A percentile compares a stretch with the other conserved stretches of the same genome.
These are phyloP conservation scores for Pollimyrus isidori DNA, from an alignment of 2,113 vertebrate genomes.

Conservation along the genomic window DNA sequence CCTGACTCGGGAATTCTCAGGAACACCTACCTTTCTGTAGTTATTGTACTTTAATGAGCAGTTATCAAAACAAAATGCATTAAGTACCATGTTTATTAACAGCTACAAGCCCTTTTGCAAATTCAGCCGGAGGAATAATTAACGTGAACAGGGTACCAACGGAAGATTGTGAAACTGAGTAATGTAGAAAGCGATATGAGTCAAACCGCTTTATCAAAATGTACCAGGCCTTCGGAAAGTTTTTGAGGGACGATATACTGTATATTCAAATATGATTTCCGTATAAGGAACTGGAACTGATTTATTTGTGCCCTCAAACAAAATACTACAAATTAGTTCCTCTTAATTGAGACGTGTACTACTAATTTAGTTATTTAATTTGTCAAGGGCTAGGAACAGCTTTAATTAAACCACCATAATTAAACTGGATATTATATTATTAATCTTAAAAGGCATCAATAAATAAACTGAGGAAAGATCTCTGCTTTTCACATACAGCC, in stretches of 20 bases:
- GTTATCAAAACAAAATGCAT: not conserved
- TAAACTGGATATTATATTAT: conserved; percentile 2
- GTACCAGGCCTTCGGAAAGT: not conserved
- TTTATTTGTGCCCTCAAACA: not conserved
- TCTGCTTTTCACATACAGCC: not conserved
- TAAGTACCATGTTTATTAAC: not conserved
- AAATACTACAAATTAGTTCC: conserved; percentile 4
- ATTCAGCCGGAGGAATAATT: not conserved
- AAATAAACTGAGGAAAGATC: not conserved
- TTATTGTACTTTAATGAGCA: not conserved
- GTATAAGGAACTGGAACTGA: conserved; percentile 1
- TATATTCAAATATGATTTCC: not conserved
- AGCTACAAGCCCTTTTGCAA: not conserved
- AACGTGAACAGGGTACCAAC: not conserved
- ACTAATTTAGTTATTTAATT: not conserved
- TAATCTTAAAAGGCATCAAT: not conserved
- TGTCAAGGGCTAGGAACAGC: not conserved
- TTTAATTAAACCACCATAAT: not conserved
- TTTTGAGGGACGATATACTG: not conserved
- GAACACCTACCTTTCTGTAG: not conserved
- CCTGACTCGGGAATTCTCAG: not conserved
- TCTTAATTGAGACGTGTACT: conserved; percentile 1
- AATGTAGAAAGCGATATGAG: not conserved
- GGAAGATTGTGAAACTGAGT: not conserved
- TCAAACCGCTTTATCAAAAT: not conserved